These are phyloP conservation scores for Trochalopteron elliotii DNA, from an alignment of 2,113 vertebrate species.

Conservation along the genomic window DNA sequence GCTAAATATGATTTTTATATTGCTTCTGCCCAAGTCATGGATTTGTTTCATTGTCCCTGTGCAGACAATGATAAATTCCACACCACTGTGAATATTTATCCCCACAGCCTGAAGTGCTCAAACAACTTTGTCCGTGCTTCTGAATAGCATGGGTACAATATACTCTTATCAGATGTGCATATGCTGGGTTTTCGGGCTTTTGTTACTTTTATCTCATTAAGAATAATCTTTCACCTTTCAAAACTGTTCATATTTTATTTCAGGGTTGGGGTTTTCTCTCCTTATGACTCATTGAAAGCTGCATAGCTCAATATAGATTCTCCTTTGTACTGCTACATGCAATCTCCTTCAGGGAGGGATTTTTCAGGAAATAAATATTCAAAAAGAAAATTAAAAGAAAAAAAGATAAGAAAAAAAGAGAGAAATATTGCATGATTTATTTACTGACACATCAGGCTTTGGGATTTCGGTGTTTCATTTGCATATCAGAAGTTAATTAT, in stretches of 20 bases:
- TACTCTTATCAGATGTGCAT: not conserved
- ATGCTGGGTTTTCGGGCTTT: not conserved
- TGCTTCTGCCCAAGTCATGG: not conserved
- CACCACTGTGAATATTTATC: not conserved
- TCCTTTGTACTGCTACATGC: not conserved
- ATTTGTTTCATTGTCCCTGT: not conserved
- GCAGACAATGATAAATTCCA: not conserved
- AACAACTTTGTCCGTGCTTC: not conserved
- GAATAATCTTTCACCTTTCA: not conserved
- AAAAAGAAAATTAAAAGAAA: not conserved
- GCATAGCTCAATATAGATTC: not conserved
- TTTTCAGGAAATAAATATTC: not conserved
- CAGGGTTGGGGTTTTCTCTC: not conserved
- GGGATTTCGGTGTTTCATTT: not conserved
- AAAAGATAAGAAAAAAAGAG: not conserved
- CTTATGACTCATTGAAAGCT: not conserved
- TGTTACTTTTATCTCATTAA: not conserved
- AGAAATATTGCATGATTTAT: not conserved
- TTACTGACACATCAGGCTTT: not conserved
- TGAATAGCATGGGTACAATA: rapidly evolving
- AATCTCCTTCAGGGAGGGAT: not conserved
- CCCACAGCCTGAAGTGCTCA: not conserved
- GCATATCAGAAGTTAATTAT: not conserved
- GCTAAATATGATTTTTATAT: not conserved
- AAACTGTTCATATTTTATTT: not conserved